Evolutionary conservation across 2,113 vertebrate species (phyloP).

Genomic region (Pteronura brasiliensis): DNA sequence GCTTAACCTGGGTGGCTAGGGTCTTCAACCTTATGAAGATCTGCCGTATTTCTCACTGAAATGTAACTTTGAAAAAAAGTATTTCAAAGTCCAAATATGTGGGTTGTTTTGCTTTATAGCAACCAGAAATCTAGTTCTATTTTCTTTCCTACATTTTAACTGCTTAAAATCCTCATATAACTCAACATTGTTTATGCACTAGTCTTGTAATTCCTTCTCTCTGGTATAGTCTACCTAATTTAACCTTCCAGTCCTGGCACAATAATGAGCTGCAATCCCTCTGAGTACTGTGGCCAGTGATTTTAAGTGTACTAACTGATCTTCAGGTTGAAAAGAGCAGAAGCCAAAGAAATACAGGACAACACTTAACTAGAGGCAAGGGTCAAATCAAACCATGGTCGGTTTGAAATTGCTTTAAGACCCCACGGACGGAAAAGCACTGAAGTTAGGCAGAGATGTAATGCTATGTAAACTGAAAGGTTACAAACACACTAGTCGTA

Average conservation of each 20-base stretch:
- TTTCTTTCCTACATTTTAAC: not conserved
- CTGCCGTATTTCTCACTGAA: not conserved
- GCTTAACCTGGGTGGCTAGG: not conserved
- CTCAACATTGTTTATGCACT: not conserved
- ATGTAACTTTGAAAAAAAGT: not conserved
- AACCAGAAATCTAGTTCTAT: not conserved
- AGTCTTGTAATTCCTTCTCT: not conserved
- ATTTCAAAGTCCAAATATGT: not conserved
- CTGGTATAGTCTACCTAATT: not conserved
- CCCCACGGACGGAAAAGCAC: not conserved
- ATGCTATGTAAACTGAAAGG: not conserved
- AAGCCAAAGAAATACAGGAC: not conserved
- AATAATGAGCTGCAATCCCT: not conserved
- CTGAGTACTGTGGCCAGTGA: not conserved
- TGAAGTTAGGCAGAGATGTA: not conserved
- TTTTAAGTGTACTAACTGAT: not conserved
- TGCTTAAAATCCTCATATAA: not conserved
- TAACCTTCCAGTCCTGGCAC: not conserved
- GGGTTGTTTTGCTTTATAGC: not conserved
- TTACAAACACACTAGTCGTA: slow-evolving; percentile 72
- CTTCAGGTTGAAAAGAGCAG: not conserved
- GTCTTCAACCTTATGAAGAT: not conserved
- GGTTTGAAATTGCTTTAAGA: slow-evolving; percentile 10
- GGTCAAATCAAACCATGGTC: not conserved
- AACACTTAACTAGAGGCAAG: not conserved